Evolutionary conservation across 2,113 vertebrate species (phyloP).

Genomic region (Symphodus melops): DNA sequence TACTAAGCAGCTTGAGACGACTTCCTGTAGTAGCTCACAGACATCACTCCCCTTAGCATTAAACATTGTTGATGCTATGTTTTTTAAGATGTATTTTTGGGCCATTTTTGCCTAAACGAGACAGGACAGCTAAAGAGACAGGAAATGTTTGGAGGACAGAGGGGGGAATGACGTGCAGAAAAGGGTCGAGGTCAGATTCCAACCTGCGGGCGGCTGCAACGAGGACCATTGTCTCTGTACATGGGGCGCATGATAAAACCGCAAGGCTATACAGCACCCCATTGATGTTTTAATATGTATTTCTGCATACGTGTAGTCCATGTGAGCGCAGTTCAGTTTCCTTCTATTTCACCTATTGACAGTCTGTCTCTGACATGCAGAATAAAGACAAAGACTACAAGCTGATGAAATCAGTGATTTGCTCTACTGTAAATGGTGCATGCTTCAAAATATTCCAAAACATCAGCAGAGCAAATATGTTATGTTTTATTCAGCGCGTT

Average conservation of each 20-base stretch:
- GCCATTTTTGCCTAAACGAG: too few species aligned
- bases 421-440: not conserved
- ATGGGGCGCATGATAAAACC: too few species aligned
- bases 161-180: too few species aligned
- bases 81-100: slow-evolving; percentile 7
- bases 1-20: not conserved
- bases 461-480: slow-evolving; percentile 13
- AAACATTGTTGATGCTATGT: not conserved
- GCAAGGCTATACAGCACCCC: not conserved
- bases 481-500: slow-evolving; percentile 28
- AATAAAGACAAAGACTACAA: not conserved
- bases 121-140: too few species aligned
- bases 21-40: not conserved
- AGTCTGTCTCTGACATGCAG: not conserved
- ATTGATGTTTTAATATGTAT: slow-evolving; percentile 9
- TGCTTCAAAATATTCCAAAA: slow-evolving; percentile 22
- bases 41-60: not conserved
- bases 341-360: not conserved
- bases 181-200: too few species aligned
- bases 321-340: not conserved
- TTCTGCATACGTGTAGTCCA: slow-evolving; percentile 1
- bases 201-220: too few species aligned
- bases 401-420: slow-evolving; percentile 14
- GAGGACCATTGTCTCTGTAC: too few species aligned
- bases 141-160: too few species aligned